Conservation (phyloP, 2,113 vertebrate species). For the Pelobates fuscus region DNA sequence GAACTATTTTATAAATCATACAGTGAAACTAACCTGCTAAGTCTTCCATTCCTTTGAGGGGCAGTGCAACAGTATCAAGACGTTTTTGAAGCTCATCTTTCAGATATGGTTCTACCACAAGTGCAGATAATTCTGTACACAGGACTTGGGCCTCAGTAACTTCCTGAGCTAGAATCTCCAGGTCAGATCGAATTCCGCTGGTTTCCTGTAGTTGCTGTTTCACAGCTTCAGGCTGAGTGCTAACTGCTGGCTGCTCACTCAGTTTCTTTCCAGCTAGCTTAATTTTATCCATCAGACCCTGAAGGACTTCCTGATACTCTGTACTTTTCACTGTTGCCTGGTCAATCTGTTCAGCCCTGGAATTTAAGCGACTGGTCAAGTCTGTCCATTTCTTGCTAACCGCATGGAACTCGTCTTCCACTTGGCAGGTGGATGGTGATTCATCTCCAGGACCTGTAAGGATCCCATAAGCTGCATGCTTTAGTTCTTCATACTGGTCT, state of each 20-base stretch:
- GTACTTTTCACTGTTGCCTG: conserved; percentile 88
- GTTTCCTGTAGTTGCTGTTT: conserved; percentile 90
- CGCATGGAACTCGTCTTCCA: conserved; percentile 79
- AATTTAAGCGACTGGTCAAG: conserved; percentile 78
- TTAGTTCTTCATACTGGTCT: conserved; percentile 91
- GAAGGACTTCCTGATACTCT: conserved; percentile 83
- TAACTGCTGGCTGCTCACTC: conserved; percentile 81
- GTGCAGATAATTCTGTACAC: conserved; percentile 82
- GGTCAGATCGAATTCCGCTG: conserved; percentile 90
- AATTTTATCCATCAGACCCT: conserved; percentile 80
- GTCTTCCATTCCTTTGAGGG: conserved; percentile 89
- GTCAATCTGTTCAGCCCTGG: conserved; percentile 86
- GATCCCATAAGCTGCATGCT: conserved; percentile 86
- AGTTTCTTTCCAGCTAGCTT: conserved; percentile 78
- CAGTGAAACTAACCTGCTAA: conserved; percentile 77
- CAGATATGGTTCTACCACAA: conserved; percentile 93
- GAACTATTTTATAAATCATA: neutral
- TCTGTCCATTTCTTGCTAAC: conserved; percentile 87
- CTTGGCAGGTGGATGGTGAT: conserved; percentile 75
- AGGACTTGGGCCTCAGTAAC: conserved; percentile 81
- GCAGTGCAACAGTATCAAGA: conserved; percentile 82
- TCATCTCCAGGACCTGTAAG: conserved; percentile 74
- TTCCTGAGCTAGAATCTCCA: conserved; percentile 80
- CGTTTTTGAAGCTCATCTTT: conserved; percentile 91
- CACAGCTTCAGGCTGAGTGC: conserved; percentile 88